Evolutionary conservation across 2,113 vertebrate genomes (phyloP), one percentile per base, ranked within the genome.

Genomic region (Vanacampus margaritifer): DNA sequence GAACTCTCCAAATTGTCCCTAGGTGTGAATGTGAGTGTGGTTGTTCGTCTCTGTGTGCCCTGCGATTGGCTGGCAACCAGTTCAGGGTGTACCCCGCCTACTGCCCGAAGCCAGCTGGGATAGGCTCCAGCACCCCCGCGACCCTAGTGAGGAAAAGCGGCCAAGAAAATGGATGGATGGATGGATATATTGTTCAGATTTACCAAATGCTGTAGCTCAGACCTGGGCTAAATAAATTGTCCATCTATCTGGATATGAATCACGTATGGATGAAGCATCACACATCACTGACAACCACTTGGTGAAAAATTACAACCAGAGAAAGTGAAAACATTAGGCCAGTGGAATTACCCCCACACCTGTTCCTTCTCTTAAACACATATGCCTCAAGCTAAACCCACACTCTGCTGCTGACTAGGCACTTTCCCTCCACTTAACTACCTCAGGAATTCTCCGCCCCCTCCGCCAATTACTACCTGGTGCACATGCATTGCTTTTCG

Each of bases 361-460:
- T 54, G 19, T 37, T 32, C 41, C 65, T 36, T 12, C 21, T 17
- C 37, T 28, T 23, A 43, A 35, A 35, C 50, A 57, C 41, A 54
- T 13, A 62, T 14, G 24, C 24, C 60, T 62, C 11, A 26, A 61
- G 46, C 48, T 54, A 46, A 35, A 28, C 48, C 21, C 59, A 61
- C 63, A 64, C 68, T 56, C 11, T 41, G 48, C 67, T 58, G 48
- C 48, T 51, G 48, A 65, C 56, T 37, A 43, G 23, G 56, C 39
- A 37, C 28, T 68, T 68, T 79, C 23, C 57, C 19, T 53, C 62
- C 32, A 24, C 39, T 56, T 56, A 11, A 32, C 46, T 71, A 23
- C 68, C 58, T 26, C 46, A 32, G 58, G 51, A 53, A 58, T 48
- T 43, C 16, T 17, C 6, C 26, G 12, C 28, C 16, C 56, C 53